These are phyloP conservation scores for Hemibagrus guttatus DNA, from an alignment of 2,797 vertebrate genomes.

Conservation along the genomic window DNA sequence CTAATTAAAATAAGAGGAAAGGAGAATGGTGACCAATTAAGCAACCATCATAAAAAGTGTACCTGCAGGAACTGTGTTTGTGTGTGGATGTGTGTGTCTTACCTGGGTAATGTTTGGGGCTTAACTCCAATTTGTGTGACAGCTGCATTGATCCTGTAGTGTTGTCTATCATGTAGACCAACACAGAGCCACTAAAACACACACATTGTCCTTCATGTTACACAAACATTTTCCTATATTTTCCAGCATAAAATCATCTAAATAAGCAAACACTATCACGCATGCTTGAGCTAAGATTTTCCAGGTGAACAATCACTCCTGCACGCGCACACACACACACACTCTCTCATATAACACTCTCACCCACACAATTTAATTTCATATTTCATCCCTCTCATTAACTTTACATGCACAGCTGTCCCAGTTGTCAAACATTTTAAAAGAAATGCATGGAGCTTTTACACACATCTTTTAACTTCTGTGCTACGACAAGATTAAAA, in stretches of 20 bases:
- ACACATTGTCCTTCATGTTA: conserved; percentile 10
- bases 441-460: not conserved
- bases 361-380: not conserved
- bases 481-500: not conserved
- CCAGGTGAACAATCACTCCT: not conserved
- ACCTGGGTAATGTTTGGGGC: conserved; percentile 96
- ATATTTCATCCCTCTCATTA: not conserved
- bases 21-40: not conserved
- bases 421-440: not conserved
- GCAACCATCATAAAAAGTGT: not conserved
- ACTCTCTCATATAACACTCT: no score
- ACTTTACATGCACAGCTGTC: not conserved
- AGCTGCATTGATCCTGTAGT: conserved; percentile 95
- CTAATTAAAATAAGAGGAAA: not conserved
- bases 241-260: not conserved
- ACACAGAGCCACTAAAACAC: conserved; percentile 87
- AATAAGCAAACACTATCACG: not conserved
- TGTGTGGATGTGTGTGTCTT: conserved; percentile 48
- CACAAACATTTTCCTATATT: not conserved
- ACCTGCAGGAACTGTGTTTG: not conserved
- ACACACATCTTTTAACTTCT: not conserved
- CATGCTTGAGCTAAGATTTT: not conserved
- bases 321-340: no score
- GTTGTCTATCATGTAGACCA: conserved; percentile 94
- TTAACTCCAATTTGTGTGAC: conserved; percentile 95